Base-by-base conservation (phyloP, 2,113 vertebrate species). In the Cinclus mexicanus region DNA sequence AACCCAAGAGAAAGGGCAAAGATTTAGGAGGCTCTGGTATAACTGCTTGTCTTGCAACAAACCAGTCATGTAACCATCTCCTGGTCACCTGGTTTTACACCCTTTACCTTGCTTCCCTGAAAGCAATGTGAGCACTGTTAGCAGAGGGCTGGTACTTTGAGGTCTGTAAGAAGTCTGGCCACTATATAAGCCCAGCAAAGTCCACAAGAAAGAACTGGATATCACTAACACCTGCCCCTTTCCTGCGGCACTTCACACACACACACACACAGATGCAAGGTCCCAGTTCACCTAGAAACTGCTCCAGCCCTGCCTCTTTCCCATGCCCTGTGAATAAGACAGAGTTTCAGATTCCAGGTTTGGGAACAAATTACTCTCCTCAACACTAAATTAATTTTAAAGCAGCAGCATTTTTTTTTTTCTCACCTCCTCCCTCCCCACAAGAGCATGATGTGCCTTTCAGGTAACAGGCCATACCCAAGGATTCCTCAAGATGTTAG, bases 401-500 rank as follows among this genome's bases (percentile, higher is more conserved):
- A 87, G n/a, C 18, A 64, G 64, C 33, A 90, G 0, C 44, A 35
- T 9, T 13, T 5, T 33, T 3, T 46, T 87, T 87, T 83, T 95
- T 89, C 85, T 93, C 79, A 83, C 90, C 63, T 95, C 88, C 80
- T 96, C 75, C 71, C 60, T 92, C 47, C 68, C 24, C 31, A 49
- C 15, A 81, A 92, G 76, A 53, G 25, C 41, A 49, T 63, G 37
- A 90, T 90, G 60, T 90, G 56, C 83, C 56, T 97, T 87, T 86
- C 87, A 91, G 93, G 89, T 95, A 93, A 74, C 63, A 94, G 74
- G 63, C 53, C 33, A 39, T 85, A 88, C 78, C 59, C 74, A 93
- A 95, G 77, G 87, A 93, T 91, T 94, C 70, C 70, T 95, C 55
- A 46, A 83, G 89, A 95, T 55, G 83, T 80, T 88, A 90, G 56